Base-by-base conservation (phyloP, 2,797 vertebrate genomes). In the Lagothrix lagotricha region DNA sequence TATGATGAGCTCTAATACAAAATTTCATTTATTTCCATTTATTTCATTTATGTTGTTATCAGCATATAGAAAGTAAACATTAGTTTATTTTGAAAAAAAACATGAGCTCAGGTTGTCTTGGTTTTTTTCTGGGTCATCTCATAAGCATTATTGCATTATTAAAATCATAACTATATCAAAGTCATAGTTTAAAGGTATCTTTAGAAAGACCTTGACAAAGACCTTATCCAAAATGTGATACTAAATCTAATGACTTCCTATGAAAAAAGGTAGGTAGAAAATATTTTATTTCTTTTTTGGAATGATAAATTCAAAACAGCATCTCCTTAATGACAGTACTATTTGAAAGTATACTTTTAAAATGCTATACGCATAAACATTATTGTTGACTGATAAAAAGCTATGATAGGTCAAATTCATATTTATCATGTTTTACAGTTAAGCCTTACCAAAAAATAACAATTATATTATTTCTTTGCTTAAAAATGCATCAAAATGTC, bases 161-260 rank as follows among this genome's bases (percentile, higher is more conserved):
- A 89, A 97, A 96, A 64, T 88, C 93, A 92, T 57, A 97, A 96
- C 79, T 85, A 94, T 84, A 97, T 95, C 88, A 94, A 97, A 97
- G 88, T 95, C 89, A 96, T 22, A 96, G 52, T 48, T 39, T 89
- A 94, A 81, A 41, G 94, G 75, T 91, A 95, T 87, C 80, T 96
- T 96, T 94, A 84, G 44, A 87, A 96, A 97, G 88, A 97, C 58
- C 73, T 89, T 93, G 92, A 95, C 85, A 94, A 91, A 97, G 88
- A 95, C 81, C 52, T 88, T 96, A 94, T 73, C 48, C 39, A 94
- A 93, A 94, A 91, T 83, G 41, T 73, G 86, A 83, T 86, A 50
- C 82, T 93, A 94, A 95, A 79, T 70, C 36, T 50, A 95, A 93
- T 77, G 14, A 52, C 13, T 83, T 92, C 41, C 57, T 85, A 82